phyloP scores from a whole-genome alignment of 2,888 invertebrate genomes.

The Pristionchus japonicus region DNA sequence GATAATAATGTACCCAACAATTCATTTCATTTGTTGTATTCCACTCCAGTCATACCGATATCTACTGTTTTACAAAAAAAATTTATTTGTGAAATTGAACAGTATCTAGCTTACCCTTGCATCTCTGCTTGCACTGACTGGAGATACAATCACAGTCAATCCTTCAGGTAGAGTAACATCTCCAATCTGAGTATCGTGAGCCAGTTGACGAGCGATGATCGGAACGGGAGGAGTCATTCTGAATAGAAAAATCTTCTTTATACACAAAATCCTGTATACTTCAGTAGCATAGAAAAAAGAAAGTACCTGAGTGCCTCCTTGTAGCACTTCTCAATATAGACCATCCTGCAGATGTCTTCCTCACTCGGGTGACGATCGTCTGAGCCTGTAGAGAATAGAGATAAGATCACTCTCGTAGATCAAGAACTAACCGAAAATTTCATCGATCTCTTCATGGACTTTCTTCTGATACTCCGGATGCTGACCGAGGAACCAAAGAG shows the following conservation, averaged over 20 bases:
- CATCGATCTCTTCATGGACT: constrained; percentile 37
- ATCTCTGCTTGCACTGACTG: constrained; percentile 40
- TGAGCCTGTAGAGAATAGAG: neutral
- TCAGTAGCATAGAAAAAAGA: neutral
- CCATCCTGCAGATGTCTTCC: constrained; percentile 41
- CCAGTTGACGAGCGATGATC: constrained; percentile 30
- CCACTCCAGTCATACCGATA: neutral
- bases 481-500: constrained; percentile 46
- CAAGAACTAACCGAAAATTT: constrained; percentile 30
- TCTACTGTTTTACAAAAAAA: neutral
- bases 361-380: constrained; percentile 38
- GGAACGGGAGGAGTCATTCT: constrained; percentile 46
- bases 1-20: no score
- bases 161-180: constrained; percentile 26
- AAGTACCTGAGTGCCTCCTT: constrained; percentile 43
- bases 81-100: neutral
- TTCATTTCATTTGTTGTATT: neutral
- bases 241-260: neutral
- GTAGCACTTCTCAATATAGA: constrained; percentile 38
- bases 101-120: constrained; percentile 11
- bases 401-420: neutral
- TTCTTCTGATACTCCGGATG: constrained; percentile 32
- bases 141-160: constrained; percentile 38
- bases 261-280: neutral
- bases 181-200: constrained; percentile 28